A percentile compares a stretch with the other conserved stretches of the same genome.
phyloP scores from a whole-genome alignment of 2,797 vertebrate genomes.

The Chiloscyllium punctatum region DNA sequence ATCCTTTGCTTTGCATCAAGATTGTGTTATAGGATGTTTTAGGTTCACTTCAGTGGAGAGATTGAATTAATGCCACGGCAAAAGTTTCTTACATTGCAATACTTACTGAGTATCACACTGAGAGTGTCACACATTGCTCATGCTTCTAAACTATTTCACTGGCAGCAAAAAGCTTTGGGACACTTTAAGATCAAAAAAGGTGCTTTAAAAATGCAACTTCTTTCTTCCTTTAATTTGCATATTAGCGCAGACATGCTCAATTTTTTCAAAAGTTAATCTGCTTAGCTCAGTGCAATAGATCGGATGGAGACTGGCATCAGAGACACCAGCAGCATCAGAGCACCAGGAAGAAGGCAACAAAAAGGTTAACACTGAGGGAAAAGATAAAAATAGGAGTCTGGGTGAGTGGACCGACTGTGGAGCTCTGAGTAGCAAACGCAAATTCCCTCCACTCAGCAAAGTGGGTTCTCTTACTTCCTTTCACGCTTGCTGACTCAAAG shows the following conservation, averaged over 20 bases:
- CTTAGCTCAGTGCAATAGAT: not conserved
- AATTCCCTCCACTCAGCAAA: not conserved
- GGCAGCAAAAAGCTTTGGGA: not conserved
- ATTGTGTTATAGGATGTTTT: not conserved
- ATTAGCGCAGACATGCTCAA: not conserved
- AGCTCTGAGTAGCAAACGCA: not conserved
- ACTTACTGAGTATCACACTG: not conserved
- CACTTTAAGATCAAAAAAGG: not conserved
- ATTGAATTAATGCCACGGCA: not conserved
- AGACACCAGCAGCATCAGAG: not conserved
- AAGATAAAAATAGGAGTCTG: not conserved
- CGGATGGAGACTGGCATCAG: not conserved
- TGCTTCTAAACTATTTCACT: not conserved
- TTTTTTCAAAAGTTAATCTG: not conserved
- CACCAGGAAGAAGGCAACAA: not conserved
- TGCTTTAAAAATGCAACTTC: not conserved
- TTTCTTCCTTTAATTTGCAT: not conserved
- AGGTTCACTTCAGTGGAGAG: not conserved
- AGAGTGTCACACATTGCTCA: not conserved
- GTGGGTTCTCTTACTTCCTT: not conserved
- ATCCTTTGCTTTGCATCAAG: not conserved
- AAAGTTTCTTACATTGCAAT: not conserved
- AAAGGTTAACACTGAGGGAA: not conserved
- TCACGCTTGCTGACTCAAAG: not conserved
- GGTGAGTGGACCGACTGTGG: not conserved